Conservation (phyloP, 2,888 invertebrate species). For the Kuschelorhynchus macadamiae region DNA sequence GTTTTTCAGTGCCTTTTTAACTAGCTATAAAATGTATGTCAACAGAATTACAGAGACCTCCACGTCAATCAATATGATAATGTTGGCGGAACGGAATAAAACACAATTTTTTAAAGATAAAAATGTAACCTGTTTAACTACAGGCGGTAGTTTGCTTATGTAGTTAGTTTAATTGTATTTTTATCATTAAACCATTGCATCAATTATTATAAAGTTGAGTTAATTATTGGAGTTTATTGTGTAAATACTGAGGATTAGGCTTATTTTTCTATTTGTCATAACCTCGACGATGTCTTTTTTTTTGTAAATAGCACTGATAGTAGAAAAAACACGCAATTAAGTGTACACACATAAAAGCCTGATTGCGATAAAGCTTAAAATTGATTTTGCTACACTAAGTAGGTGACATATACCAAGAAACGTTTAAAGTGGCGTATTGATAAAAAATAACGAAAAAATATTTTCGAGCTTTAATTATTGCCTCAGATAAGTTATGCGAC, state of each 20-base stretch:
- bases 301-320: slow-evolving; percentile 23
- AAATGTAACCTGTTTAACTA: slow-evolving; percentile 8
- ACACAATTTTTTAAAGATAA: slow-evolving; percentile 6
- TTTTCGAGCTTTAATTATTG: too few species aligned
- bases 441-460: too few species aligned
- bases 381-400: slow-evolving; percentile 12
- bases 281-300: slow-evolving; percentile 16
- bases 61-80: slow-evolving; percentile 39
- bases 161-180: slow-evolving; percentile 26
- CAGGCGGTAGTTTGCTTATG: slow-evolving; percentile 8
- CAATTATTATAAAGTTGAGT: slow-evolving; percentile 27
- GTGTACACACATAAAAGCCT: slow-evolving; percentile 16
- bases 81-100: slow-evolving; percentile 2
- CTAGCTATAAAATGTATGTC: slow-evolving; percentile 31
- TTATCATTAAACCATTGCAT: slow-evolving; percentile 33
- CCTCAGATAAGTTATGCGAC: too few species aligned
- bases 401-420: slow-evolving; percentile 13
- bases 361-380: slow-evolving; percentile 24
- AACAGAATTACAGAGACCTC: slow-evolving; percentile 33
- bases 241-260: slow-evolving; percentile 13
- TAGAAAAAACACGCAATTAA: slow-evolving; percentile 28
- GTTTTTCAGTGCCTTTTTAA: slow-evolving; percentile 12
- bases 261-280: slow-evolving; percentile 18
- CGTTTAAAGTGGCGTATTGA: neutral
- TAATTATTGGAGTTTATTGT: slow-evolving; percentile 24